A percentile compares a stretch with the other conserved stretches of the same genome.
Conservation (phyloP, 2,888 invertebrate species). For the Hybos culiciformis region DNA sequence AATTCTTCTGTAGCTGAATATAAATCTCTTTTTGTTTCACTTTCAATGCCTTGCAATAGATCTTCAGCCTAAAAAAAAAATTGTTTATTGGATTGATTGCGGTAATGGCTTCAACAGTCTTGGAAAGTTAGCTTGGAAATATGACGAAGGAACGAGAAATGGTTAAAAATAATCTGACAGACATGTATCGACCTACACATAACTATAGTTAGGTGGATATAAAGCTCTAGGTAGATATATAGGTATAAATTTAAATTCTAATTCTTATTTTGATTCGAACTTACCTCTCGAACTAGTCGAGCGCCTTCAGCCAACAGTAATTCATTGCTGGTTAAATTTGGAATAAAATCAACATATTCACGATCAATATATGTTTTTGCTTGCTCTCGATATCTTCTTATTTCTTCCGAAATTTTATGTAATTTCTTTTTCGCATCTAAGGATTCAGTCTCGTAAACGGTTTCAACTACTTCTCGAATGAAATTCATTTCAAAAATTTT, state of each 20-base stretch:
- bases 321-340: slow-evolving; percentile 28
- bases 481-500: slow-evolving; percentile 16
- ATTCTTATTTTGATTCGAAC: neutral
- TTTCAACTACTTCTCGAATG: slow-evolving; percentile 16
- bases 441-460: slow-evolving; percentile 16
- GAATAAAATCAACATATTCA: slow-evolving; percentile 31
- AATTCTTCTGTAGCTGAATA: slow-evolving; percentile 47
- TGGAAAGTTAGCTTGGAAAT: neutral
- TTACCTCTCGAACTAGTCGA: slow-evolving; percentile 23
- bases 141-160: no score
- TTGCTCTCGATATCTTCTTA: slow-evolving; percentile 28
- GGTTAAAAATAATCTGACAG: no score
- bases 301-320: slow-evolving; percentile 27
- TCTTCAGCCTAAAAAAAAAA: slow-evolving; percentile 16
- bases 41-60: slow-evolving; percentile 38
- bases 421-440: slow-evolving; percentile 24
- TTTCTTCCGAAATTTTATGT: slow-evolving; percentile 24
- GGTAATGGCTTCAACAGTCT: no score
- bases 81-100: neutral
- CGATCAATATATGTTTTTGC: slow-evolving; percentile 30
- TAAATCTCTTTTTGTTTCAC: slow-evolving; percentile 46
- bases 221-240: neutral
- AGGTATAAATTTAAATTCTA: neutral
- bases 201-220: no score
- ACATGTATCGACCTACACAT: no score